Base-by-base conservation (phyloP, 2,888 invertebrate genomes). In the Lithodes maja region DNA sequence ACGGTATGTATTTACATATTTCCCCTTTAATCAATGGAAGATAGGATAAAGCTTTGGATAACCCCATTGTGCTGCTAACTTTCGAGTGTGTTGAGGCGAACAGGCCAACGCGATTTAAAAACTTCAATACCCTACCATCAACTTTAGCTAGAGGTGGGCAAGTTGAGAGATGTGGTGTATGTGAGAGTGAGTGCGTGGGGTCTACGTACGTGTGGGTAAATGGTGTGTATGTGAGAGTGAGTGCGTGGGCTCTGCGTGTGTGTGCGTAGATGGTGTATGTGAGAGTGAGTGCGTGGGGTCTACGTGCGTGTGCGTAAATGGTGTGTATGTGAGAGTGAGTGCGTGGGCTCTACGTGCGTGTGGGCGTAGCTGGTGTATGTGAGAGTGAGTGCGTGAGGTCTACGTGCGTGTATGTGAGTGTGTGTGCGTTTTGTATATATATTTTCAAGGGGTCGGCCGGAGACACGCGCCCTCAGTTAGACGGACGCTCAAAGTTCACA, bases 401-500 rank as follows among this genome's bases (percentile, higher is more conserved):
- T 61, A 5, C 33, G 33, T 33, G 33, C 33, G 12, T 61, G 61
- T 61, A 61, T 61, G 5, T 61, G 61, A 7, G 12, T 7, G 61
- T 61, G 61, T 7, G 12, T 5, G 61, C 61, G 61, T 5, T 33
- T 33, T 33, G 33, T 33, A 33, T 33, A 33, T 33, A 33, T 33
- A 33, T 33, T 33, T 33, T 33, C 33, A 7, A 61, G 61, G 12
- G 5, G 7, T 61, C 61, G 12, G 61, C 5, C 61, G 12, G 61
- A 61, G 7, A 7, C 61, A 61, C 61, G 12, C 61, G 12, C 61
- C 61, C 61, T 5, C 61, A 61, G 61, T 61, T 61, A 61, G 61
- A 61, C 61, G 61, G 61, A 61, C 61, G 61, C 61, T 61, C 61
- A 61, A 61, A 61, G 61, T 61, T 61, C 61, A 61, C 61, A 61